Base-by-base conservation (phyloP, 1,140 invertebrate genomes). In the Drosophila pseudoobscura region DNA sequence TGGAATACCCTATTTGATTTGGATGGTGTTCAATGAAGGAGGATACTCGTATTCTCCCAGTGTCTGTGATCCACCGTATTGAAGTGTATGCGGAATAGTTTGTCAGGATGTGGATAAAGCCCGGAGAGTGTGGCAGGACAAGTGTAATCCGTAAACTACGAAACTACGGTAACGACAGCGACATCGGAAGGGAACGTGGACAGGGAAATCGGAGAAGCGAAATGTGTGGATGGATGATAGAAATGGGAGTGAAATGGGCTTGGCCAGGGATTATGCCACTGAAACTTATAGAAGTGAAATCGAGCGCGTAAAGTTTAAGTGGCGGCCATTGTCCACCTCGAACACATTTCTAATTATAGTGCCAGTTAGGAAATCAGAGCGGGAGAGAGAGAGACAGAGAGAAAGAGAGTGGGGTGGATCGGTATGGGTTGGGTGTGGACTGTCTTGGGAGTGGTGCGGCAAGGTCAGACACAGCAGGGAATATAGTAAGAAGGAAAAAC, bases 271-370 rank as follows among this genome's bases (percentile, higher is more conserved):
- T 85, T 82, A 87, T 78, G 74, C 47, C 59, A 64, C 45, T 61
- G 62, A 62, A 62, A 75, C 76, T 73, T 75, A 71, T 85, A 52
- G 35, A 85, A 88, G 82, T 82, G 78, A 87, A 87, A 87, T 85
- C 59, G 82, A 85, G 82, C 83, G 75, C 78, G 62, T 68, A 65
- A 82, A 88, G 68, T 80, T 80, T 60, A 87, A 80, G 83, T 75
- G 83, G 49, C 80, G 58, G 22, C 64, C 64, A 65, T 66, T 74
- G 73, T 77, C 69, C 69, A 64, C 56, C 49, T 65, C 51, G 41
- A 46, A 74, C 54, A 70, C 79, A 61, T 57, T 71, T 71, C 69
- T 88, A 88, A 82, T 78, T 87, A 78, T 65, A 52, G 74, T 63
- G 65, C 49, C 49, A 31, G 31, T 9, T 31, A 3, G 31, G 31